A percentile compares a stretch with the other conserved stretches of the same genome.
Evolutionary conservation across 2,797 vertebrate species (phyloP).

Genomic region (Tenualosa thibaudeaui): DNA sequence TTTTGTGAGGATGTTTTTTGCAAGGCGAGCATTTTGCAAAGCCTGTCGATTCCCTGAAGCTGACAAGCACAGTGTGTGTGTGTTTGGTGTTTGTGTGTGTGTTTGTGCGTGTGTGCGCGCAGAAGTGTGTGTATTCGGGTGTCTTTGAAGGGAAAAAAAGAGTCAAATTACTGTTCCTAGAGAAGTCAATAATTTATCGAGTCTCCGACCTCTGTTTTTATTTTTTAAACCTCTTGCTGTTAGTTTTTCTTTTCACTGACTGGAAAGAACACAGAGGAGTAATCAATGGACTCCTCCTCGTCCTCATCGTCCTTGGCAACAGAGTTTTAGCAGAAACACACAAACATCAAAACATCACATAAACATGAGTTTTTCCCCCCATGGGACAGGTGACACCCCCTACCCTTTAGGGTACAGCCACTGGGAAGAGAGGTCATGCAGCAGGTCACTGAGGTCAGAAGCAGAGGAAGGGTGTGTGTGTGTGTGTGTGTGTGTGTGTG

Average conservation of each 20-base stretch:
- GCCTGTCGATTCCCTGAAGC: neutral
- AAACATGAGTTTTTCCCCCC: neutral
- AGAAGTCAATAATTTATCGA: conserved; percentile 37
- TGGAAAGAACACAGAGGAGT: neutral
- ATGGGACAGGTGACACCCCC: neutral
- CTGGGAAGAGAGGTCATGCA: too few relatives aligned
- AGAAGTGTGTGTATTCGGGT: neutral
- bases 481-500: conserved; percentile 9
- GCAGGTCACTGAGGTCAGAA: neutral
- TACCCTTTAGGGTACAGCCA: too few relatives aligned
- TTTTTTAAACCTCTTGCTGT: conserved; percentile 1
- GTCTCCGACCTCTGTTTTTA: conserved; percentile 25
- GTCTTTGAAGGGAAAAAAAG: conserved; percentile 18
- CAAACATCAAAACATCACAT: neutral
- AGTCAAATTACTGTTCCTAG: neutral
- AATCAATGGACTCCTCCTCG: neutral
- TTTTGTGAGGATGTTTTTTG: neutral
- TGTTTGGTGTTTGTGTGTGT: neutral
- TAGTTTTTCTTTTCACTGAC: neutral
- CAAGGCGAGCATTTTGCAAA: neutral
- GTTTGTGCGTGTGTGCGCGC: neutral
- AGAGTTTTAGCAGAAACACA: neutral
- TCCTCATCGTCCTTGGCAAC: neutral
- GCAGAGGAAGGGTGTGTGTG: neutral
- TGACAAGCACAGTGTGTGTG: neutral